Conservation (phyloP, 2,888 invertebrate genomes). For the Dynastes hyllus region DNA sequence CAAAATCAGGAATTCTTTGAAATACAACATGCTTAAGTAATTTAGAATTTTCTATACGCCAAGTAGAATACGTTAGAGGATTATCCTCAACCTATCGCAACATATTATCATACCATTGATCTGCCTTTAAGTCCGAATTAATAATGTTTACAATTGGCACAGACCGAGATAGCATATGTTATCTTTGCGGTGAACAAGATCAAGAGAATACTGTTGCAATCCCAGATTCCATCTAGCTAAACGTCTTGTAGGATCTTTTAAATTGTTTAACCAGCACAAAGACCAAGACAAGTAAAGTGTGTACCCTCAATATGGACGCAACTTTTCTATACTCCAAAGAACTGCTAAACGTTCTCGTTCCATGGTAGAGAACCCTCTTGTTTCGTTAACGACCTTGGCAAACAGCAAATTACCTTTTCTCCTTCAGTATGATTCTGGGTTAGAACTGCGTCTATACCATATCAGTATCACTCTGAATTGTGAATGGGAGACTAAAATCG, state of each 20-base stretch:
- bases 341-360: slow-evolving; percentile 55
- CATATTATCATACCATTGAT: slow-evolving; percentile 8
- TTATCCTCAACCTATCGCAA: background rate
- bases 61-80: no score
- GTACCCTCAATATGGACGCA: no score
- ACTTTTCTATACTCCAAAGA: slow-evolving; percentile 49
- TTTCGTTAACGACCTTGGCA: slow-evolving; percentile 42
- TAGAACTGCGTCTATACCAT: slow-evolving; percentile 47
- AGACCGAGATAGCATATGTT: slow-evolving; percentile 46
- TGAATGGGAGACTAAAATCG: slow-evolving; percentile 46
- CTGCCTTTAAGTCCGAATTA: background rate
- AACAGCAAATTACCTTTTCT: slow-evolving; percentile 48
- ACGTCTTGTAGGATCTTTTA: slow-evolving; percentile 55
- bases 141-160: slow-evolving; percentile 14
- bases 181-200: slow-evolving; percentile 53
- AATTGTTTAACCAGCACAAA: slow-evolving; percentile 46
- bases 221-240: slow-evolving; percentile 56
- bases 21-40: no score
- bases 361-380: slow-evolving; percentile 50
- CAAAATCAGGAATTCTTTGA: slow-evolving; percentile 28
- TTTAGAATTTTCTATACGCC: no score
- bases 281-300: background rate
- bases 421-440: slow-evolving; percentile 26
- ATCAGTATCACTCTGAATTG: slow-evolving; percentile 44
- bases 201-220: slow-evolving; percentile 44